A percentile compares a stretch with the other conserved stretches of the same genome.
phyloP scores from a whole-genome alignment of 2,797 vertebrate genomes.

The Manis javanica region DNA sequence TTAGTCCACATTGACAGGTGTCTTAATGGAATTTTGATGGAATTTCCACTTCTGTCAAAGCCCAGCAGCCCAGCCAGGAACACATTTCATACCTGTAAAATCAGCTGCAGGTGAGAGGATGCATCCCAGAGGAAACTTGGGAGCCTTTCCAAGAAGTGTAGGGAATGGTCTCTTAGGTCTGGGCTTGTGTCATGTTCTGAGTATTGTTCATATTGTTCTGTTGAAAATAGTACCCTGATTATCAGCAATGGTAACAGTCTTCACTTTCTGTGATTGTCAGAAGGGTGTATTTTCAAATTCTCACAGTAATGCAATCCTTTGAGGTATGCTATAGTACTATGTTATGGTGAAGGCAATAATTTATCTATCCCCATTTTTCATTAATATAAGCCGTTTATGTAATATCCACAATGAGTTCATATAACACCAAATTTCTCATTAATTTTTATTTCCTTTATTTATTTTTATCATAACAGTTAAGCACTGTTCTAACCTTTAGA shows the following conservation, averaged over 20 bases:
- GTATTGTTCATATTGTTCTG: neutral
- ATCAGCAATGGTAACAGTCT: neutral
- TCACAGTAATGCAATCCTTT: neutral
- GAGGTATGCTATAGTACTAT: neutral
- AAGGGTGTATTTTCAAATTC: neutral
- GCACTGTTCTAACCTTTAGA: neutral
- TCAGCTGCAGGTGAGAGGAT: neutral
- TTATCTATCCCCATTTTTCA: neutral
- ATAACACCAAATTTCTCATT: neutral
- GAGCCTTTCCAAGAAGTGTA: neutral
- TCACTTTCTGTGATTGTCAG: neutral
- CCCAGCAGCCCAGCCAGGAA: neutral
- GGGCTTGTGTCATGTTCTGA: neutral
- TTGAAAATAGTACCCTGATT: neutral
- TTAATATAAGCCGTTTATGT: neutral
- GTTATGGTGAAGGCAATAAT: neutral
- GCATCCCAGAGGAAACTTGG: neutral
- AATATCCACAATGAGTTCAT: neutral
- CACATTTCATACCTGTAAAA: neutral
- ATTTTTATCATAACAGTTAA: neutral
- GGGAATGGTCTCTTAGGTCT: neutral
- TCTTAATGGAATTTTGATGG: neutral
- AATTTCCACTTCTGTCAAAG: neutral
- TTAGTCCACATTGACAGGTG: neutral
- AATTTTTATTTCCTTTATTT: neutral